A percentile compares a stretch with the other conserved stretches of the same genome.
Evolutionary conservation across 1,140 invertebrate genomes (phyloP).

Genomic region (Aphelinus certus): DNA sequence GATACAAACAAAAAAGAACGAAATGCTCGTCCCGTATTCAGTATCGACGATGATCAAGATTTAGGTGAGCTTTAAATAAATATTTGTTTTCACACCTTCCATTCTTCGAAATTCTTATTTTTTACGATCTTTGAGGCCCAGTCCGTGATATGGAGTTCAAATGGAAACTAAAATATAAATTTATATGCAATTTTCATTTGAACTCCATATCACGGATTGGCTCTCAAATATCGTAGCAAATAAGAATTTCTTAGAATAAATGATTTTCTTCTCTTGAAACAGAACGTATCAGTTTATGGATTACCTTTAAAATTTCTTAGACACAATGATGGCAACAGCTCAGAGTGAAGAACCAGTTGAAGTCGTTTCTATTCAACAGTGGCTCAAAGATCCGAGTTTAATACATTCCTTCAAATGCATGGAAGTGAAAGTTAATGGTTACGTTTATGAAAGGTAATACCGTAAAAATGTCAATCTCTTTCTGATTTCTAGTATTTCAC

Average conservation of each 20-base stretch:
- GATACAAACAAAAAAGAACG: conserved; percentile 88
- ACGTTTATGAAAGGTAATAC: conserved; percentile 79
- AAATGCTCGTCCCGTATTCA: conserved; percentile 92
- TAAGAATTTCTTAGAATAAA: neutral
- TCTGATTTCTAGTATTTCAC: neutral
- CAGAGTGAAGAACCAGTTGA: conserved; percentile 75
- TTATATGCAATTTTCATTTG: no score
- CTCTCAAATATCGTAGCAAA: neutral
- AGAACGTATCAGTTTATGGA: neutral
- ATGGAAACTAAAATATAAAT: no score
- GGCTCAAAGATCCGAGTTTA: conserved; percentile 86
- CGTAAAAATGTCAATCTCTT: conserved; percentile 4
- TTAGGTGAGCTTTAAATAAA: conserved; percentile 43
- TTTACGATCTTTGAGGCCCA: no score
- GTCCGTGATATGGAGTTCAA: no score
- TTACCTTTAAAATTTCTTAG: conserved; percentile 43
- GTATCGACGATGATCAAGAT: conserved; percentile 93
- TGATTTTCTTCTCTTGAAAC: neutral
- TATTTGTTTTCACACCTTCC: neutral
- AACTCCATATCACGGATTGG: neutral
- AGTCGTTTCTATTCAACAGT: conserved; percentile 76
- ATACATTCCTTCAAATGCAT: conserved; percentile 89
- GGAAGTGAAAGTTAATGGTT: conserved; percentile 89
- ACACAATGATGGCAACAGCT: conserved; percentile 59
- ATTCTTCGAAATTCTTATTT: no score